Percentiles rank a stretch among this genome's conserved stretches.
Evolutionary conservation across 2,113 vertebrate genomes (phyloP).

Genomic region (Semnopithecus entellus): DNA sequence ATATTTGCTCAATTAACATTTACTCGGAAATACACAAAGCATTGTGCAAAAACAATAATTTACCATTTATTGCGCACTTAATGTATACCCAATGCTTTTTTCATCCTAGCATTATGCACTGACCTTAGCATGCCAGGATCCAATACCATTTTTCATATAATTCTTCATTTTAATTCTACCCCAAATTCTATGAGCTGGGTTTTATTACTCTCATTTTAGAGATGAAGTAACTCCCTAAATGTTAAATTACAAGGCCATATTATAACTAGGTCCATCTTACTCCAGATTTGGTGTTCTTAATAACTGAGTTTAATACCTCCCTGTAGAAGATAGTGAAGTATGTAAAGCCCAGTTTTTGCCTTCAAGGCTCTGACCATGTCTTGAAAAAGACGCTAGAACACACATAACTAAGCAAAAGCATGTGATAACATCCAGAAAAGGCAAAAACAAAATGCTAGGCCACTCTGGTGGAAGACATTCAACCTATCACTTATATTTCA

Average conservation of each 20-base stretch:
- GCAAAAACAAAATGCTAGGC: neutral
- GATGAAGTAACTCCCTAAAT: neutral
- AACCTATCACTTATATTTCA: neutral
- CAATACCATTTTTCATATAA: neutral
- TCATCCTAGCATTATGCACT: neutral
- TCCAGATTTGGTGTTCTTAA: neutral
- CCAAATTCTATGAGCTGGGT: neutral
- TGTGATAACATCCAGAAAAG: neutral
- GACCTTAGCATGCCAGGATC: neutral
- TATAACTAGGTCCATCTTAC: neutral
- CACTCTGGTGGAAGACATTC: neutral
- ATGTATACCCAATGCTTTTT: neutral
- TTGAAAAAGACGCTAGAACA: neutral
- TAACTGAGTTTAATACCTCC: neutral
- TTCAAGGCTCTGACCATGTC: neutral
- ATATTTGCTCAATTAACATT: constrained; percentile 13
- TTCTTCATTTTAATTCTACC: neutral
- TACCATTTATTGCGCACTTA: neutral
- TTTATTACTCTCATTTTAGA: neutral
- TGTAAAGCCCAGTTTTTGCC: neutral
- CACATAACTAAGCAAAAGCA: neutral
- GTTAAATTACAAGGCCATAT: neutral
- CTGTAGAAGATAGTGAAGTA: neutral
- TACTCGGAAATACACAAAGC: neutral
- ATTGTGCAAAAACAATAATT: neutral